Conservation (phyloP, 2,888 invertebrate species). For the Nymphalis c-album region DNA sequence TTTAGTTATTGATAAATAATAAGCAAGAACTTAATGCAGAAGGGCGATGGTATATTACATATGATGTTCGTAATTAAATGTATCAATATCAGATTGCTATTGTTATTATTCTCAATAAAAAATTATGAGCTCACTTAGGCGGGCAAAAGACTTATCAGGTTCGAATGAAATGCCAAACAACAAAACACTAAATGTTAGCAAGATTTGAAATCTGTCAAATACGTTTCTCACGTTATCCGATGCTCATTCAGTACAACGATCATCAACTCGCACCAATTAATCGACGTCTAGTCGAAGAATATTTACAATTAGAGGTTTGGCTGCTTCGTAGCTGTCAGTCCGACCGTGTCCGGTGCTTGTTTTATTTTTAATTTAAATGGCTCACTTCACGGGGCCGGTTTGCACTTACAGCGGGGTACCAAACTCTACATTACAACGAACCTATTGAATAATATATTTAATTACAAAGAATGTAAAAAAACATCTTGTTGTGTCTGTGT, state of each 20-base stretch:
- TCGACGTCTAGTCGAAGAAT: slow-evolving; percentile 5
- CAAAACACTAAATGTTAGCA: too few species aligned
- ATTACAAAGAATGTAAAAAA: slow-evolving; percentile 8
- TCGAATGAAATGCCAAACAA: too few species aligned
- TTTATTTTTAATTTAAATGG: slow-evolving; percentile 5
- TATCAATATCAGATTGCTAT: too few species aligned
- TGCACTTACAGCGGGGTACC: not conserved
- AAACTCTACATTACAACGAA: not conserved
- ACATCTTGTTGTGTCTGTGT: not conserved
- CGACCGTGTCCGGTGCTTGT: not conserved
- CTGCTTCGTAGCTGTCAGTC: not conserved
- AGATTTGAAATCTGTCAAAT: too few species aligned
- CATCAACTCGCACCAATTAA: slow-evolving; percentile 1
- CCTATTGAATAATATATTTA: not conserved
- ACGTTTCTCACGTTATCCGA: too few species aligned
- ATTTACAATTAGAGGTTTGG: slow-evolving; percentile 2
- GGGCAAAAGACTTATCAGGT: too few species aligned
- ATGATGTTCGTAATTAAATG: too few species aligned
- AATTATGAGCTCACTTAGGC: too few species aligned
- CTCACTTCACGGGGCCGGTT: slow-evolving; percentile 1
- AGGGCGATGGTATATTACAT: too few species aligned
- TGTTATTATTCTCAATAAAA: too few species aligned
- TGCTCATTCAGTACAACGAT: not conserved
- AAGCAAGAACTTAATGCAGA: too few species aligned
- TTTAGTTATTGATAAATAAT: too few species aligned